A percentile compares a stretch with the other conserved stretches of the same genome.
Evolutionary conservation across 2,113 vertebrate species (phyloP).

Genomic region (Bos javanicus): DNA sequence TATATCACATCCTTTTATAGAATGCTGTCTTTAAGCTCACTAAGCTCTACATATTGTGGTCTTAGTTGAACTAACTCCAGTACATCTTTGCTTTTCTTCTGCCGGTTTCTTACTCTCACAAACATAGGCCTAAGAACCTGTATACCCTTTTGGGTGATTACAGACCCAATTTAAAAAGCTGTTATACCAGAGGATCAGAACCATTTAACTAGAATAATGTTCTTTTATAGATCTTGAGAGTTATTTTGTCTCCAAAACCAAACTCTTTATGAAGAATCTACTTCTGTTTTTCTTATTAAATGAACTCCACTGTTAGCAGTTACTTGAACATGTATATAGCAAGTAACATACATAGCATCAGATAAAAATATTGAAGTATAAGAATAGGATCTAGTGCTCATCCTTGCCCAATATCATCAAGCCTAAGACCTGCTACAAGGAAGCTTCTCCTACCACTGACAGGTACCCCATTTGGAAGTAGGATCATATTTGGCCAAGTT

Average conservation of each 20-base stretch:
- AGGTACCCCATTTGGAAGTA: neutral
- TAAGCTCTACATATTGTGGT: neutral
- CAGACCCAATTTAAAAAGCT: neutral
- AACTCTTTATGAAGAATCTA: neutral
- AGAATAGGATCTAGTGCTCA: neutral
- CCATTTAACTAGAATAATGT: neutral
- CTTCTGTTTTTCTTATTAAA: constrained; percentile 28
- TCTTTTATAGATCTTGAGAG: neutral
- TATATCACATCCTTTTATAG: neutral
- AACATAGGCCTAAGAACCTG: neutral
- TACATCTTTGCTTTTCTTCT: constrained; percentile 13
- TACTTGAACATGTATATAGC: neutral
- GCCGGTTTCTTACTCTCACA: neutral
- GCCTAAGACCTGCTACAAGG: neutral
- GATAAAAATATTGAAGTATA: neutral
- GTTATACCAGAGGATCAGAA: neutral
- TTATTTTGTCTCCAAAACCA: constrained; percentile 17
- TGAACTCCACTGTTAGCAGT: neutral
- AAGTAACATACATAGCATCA: neutral
- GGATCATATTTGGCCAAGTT: neutral
- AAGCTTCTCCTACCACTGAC: neutral
- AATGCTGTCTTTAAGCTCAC: neutral
- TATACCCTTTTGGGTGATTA: neutral
- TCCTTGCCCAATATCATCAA: neutral
- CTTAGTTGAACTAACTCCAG: neutral